Evolutionary conservation across 1,140 invertebrate genomes (phyloP), one percentile per base, ranked within the genome.

Genomic region (Pseudachorutes palmiensis): DNA sequence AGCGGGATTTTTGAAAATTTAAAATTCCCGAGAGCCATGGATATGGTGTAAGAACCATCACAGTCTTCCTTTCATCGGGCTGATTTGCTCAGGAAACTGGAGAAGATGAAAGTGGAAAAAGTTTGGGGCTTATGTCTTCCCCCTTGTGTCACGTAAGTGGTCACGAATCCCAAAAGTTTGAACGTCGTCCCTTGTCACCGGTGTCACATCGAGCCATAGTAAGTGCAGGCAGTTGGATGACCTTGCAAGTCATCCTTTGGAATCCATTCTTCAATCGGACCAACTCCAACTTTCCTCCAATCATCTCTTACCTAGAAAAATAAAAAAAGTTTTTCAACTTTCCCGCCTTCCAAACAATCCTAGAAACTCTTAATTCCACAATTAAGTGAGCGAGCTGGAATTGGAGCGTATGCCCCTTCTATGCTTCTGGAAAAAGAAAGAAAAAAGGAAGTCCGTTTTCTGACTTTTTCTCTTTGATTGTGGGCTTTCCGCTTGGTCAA

Each of bases 211-310:
- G 70, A 62, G 29, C 70, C 64, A 28, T 66, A 68, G 63, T 70
- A 71, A 22, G 60, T 55, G 32, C 70, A 71, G 31, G 66, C 61
- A 16, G 61, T 71, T 24, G 70, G 64, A 63, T 71, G 70, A 66
- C 71, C 83, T 72, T 85, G 83, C 41, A 85, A 79, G 5, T 83
- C 76, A 55, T 83, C 81, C 58, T 79, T 77, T 0, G 83, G 78
- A 51, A 85, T 84, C 82, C 82, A 83, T 65, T 85, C 83, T 65
- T 85, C 84, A 32, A 82, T 79, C 0, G 83, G 82, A 28, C 61
- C 64, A 14, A 72, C 72, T 16, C 66, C 45, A 2, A 49, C 30
- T 3, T 57, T 9, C 64, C 70, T 71, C 41, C 64, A 70, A 1
- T 71, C 70, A 60, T 73, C 68, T 24, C 72, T 65, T 3, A 73